Conservation (phyloP, 2,797 vertebrate genomes). For the Tokudaia tokunoshimensis region DNA sequence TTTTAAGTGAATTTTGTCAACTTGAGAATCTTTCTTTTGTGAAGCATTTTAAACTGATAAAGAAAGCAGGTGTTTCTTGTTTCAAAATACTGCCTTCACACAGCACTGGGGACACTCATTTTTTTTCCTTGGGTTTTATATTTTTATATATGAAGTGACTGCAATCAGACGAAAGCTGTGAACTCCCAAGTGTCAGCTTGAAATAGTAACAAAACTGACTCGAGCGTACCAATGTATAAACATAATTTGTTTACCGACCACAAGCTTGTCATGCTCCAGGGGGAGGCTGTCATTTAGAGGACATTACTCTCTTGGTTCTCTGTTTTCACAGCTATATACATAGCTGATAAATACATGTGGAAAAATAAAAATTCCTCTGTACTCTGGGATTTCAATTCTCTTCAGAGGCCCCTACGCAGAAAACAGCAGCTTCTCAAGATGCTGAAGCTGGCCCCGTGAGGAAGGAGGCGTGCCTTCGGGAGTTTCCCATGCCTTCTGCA, state of each 20-base stretch:
- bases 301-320: slow-evolving; percentile 72
- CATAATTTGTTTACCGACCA: slow-evolving; percentile 76
- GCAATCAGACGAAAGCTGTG: slow-evolving; percentile 73
- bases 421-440: background rate
- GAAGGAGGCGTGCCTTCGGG: background rate
- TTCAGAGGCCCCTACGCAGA: slow-evolving; percentile 13
- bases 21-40: background rate
- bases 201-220: slow-evolving; percentile 77
- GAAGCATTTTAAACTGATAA: slow-evolving; percentile 19
- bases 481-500: background rate
- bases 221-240: slow-evolving; percentile 54
- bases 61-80: slow-evolving; percentile 39
- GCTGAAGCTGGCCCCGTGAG: background rate
- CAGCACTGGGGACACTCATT: slow-evolving; percentile 23
- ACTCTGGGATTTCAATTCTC: slow-evolving; percentile 61
- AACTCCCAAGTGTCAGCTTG: slow-evolving; percentile 54
- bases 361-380: slow-evolving; percentile 76
- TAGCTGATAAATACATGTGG: slow-evolving; percentile 70
- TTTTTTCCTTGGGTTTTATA: slow-evolving; percentile 61
- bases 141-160: slow-evolving; percentile 63
- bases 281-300: slow-evolving; percentile 77
- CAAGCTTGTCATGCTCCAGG: slow-evolving; percentile 65
- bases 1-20: slow-evolving; percentile 60
- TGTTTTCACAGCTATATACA: slow-evolving; percentile 75
- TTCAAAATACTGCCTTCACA: slow-evolving; percentile 21